These are phyloP conservation scores for Gisinianus flammeolus DNA, from an alignment of 2,888 invertebrate genomes.

Conservation along the genomic window DNA sequence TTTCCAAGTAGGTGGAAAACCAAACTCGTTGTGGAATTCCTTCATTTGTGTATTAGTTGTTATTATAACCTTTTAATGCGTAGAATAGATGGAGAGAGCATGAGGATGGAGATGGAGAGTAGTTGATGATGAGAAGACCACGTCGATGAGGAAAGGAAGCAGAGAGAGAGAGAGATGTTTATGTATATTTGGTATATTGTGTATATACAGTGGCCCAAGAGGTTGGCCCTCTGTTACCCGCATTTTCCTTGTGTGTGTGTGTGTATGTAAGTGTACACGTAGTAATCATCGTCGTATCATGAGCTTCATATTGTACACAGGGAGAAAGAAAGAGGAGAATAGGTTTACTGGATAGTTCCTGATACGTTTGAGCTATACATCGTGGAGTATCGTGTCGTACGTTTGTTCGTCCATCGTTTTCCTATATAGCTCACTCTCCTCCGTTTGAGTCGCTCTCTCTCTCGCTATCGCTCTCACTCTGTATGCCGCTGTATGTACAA, in stretches of 20 bases:
- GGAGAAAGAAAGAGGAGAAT: too few relatives aligned
- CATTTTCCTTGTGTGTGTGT: conserved; percentile 3
- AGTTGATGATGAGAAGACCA: neutral
- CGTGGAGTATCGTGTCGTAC: too few relatives aligned
- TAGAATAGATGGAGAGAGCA: neutral
- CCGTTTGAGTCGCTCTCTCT: too few relatives aligned
- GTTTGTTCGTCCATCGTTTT: too few relatives aligned
- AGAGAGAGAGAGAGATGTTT: neutral
- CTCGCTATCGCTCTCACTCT: too few relatives aligned
- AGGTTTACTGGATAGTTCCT: too few relatives aligned
- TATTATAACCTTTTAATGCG: neutral
- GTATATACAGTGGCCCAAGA: conserved; percentile 17
- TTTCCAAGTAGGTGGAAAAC: neutral
- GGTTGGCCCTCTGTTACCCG: conserved; percentile 12
- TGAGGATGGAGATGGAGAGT: neutral
- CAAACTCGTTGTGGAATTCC: neutral
- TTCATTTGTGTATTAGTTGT: neutral
- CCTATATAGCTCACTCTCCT: too few relatives aligned
- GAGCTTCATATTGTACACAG: neutral
- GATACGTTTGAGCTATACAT: too few relatives aligned
- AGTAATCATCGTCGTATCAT: neutral
- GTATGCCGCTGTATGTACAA: too few relatives aligned
- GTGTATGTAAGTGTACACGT: neutral
- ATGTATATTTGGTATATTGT: neutral
- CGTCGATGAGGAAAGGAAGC: conserved; percentile 21